phyloP scores from a whole-genome alignment of 2,888 invertebrate species.

The Pollenia griseotomentosa region DNA sequence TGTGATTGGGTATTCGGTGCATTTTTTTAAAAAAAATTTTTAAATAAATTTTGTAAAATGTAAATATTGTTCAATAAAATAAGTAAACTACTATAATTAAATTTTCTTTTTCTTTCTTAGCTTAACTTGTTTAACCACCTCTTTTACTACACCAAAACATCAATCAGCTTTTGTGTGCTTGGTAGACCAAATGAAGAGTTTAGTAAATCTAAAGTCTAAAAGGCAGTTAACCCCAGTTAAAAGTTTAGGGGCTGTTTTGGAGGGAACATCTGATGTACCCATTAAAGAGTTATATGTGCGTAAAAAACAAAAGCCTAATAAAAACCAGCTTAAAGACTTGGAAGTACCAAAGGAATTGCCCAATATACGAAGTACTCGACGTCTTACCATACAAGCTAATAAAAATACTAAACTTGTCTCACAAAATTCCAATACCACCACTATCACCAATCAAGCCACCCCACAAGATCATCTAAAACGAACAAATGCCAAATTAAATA shows the following conservation, averaged over 20 bases:
- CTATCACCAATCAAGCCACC: background rate
- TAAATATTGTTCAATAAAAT: background rate
- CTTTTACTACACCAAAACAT: conserved; percentile 71
- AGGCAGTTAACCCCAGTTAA: background rate
- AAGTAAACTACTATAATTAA: background rate
- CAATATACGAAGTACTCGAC: conserved; percentile 53
- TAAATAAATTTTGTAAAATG: background rate
- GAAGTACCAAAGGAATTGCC: conserved; percentile 38
- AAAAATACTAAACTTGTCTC: conserved; percentile 24
- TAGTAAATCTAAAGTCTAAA: conserved; percentile 63
- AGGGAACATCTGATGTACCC: conserved; percentile 44
- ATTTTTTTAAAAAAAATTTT: conserved; percentile 18
- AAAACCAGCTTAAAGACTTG: conserved; percentile 45
- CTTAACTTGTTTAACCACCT: conserved; percentile 71
- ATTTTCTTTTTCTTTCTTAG: conserved; percentile 38
- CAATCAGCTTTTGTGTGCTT: conserved; percentile 77
- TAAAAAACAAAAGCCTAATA: conserved; percentile 34
- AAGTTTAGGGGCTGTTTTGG: background rate
- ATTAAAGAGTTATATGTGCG: conserved; percentile 58
- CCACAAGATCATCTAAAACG: conserved; percentile 25
- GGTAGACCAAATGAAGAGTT: conserved; percentile 73
- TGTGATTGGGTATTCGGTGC: conserved; percentile 5
- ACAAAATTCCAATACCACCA: background rate
- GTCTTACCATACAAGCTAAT: background rate
- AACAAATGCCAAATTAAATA: conserved; percentile 51